Percentiles rank a stretch among this genome's conserved stretches.
phyloP scores from a whole-genome alignment of 2,888 invertebrate genomes.

The Apantesis nais region DNA sequence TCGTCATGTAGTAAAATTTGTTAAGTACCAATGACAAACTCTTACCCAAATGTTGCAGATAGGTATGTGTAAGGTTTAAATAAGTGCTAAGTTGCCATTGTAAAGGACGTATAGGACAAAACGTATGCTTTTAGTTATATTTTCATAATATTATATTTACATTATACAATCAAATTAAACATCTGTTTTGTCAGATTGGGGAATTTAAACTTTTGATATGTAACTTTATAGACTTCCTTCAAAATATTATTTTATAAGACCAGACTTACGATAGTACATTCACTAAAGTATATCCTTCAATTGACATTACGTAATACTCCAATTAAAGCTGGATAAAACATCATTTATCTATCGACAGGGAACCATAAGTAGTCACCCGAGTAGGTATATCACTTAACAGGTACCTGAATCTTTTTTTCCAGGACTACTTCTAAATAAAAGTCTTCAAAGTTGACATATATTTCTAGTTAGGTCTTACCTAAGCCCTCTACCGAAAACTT shows the following conservation, averaged over 20 bases:
- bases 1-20: slow-evolving; percentile 23
- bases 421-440: too few relatives aligned
- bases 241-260: not conserved
- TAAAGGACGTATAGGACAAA: slow-evolving; percentile 16
- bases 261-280: not conserved
- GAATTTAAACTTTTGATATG: not conserved
- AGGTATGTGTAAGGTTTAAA: slow-evolving; percentile 11
- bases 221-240: not conserved
- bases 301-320: not conserved
- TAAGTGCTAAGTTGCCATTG: slow-evolving; percentile 15
- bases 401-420: not conserved
- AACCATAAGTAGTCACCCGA: not conserved
- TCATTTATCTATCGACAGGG: too few relatives aligned
- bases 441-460: not conserved
- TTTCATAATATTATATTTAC: slow-evolving; percentile 38
- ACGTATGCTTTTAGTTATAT: slow-evolving; percentile 13
- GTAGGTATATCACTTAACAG: not conserved
- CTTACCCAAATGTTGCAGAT: slow-evolving; percentile 6
- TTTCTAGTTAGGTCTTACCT: not conserved
- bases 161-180: slow-evolving; percentile 20
- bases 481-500: not conserved
- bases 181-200: slow-evolving; percentile 8
- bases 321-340: too few relatives aligned
- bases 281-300: too few relatives aligned
- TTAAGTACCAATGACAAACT: slow-evolving; percentile 3